phyloP scores from a whole-genome alignment of 2,113 vertebrate species.

The Crotalus horridus region DNA sequence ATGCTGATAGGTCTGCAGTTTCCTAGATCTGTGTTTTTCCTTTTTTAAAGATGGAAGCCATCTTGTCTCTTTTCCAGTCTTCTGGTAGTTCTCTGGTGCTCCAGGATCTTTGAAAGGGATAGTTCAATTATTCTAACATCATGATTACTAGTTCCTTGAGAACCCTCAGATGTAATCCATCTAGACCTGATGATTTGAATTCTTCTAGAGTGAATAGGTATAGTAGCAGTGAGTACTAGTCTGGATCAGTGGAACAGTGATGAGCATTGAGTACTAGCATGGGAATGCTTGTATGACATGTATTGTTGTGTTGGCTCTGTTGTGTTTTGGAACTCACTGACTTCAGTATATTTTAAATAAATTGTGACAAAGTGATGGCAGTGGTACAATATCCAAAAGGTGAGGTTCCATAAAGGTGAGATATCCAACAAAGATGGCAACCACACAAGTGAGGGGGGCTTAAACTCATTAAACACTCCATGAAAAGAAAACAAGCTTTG shows the following conservation, averaged over 20 bases:
- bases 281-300: too few species aligned
- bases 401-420: too few species aligned
- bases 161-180: not conserved
- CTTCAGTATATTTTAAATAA: not conserved
- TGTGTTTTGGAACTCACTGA: not conserved
- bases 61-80: not conserved
- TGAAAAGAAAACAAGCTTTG: too few species aligned
- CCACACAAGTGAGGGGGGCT: too few species aligned
- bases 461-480: too few species aligned
- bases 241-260: not conserved
- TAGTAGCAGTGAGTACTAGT: not conserved
- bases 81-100: not conserved
- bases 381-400: too few species aligned
- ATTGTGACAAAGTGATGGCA: not conserved
- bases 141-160: not conserved
- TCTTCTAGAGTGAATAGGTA: not conserved
- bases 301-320: too few species aligned
- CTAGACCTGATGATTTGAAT: not conserved
- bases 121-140: not conserved
- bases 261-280: not conserved
- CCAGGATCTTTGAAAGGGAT: not conserved
- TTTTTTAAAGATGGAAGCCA: not conserved
- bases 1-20: not conserved
- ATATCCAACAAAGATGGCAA: too few species aligned
- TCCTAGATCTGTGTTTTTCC: not conserved